phyloP scores from a whole-genome alignment of 1,140 invertebrate genomes.

The Riptortus pedestris region DNA sequence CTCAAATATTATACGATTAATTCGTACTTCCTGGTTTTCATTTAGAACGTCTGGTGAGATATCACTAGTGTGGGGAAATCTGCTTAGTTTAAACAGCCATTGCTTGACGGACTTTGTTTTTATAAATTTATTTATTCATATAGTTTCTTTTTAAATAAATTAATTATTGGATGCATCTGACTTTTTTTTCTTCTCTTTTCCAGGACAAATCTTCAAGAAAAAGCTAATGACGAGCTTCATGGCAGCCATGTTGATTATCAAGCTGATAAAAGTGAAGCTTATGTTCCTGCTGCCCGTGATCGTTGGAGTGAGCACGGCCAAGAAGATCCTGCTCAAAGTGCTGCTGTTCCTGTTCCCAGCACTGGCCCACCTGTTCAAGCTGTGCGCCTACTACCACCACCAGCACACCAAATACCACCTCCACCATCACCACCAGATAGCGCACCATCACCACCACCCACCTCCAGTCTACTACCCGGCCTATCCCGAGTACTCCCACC shows the following conservation, averaged over 20 bases:
- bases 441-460: constrained; percentile 45
- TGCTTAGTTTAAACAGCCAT: too few relatives aligned
- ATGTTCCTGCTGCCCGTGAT: constrained; percentile 34
- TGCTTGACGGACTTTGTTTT: too few relatives aligned
- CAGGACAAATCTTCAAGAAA: constrained; percentile 65
- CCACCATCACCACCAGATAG: constrained; percentile 57
- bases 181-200: constrained; percentile 37
- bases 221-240: constrained; percentile 60
- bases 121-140: too few relatives aligned
- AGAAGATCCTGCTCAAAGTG: constrained; percentile 68
- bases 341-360: constrained; percentile 70
- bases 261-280: constrained; percentile 48
- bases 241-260: constrained; percentile 62
- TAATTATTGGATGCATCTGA: too few relatives aligned
- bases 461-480: constrained; percentile 32
- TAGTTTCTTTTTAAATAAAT: too few relatives aligned
- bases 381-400: constrained; percentile 68
- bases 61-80: too few relatives aligned
- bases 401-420: constrained; percentile 61
- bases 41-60: too few relatives aligned
- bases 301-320: constrained; percentile 61
- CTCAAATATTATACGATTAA: too few relatives aligned
- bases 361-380: constrained; percentile 67
- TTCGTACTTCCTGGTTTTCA: too few relatives aligned
- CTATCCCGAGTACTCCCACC: constrained; percentile 22